Evolutionary conservation across 2,113 vertebrate species (phyloP).

Genomic region (Sorex araneus): DNA sequence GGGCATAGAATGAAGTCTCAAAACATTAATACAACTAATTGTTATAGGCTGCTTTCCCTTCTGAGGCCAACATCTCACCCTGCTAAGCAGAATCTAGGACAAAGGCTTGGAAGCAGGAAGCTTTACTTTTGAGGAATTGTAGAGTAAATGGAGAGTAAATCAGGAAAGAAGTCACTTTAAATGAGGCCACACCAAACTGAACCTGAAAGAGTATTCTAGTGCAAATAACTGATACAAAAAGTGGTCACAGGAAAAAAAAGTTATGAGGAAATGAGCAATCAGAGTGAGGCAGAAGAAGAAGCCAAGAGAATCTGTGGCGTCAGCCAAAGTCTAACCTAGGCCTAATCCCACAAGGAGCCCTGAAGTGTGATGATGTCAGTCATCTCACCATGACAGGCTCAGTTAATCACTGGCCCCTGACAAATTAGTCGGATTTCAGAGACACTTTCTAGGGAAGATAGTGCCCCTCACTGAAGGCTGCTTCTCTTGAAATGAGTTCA

Average conservation of each 20-base stretch:
- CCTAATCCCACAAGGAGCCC: neutral
- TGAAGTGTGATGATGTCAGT: neutral
- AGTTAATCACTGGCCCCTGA: neutral
- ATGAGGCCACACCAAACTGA: neutral
- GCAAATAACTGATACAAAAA: too few species aligned
- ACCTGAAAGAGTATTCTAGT: neutral
- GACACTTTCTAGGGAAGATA: neutral
- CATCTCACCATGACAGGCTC: neutral
- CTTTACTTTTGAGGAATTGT: neutral
- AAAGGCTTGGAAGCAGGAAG: neutral
- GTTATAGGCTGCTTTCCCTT: neutral
- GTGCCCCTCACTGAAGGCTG: neutral
- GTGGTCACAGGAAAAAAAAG: neutral
- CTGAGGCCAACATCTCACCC: neutral
- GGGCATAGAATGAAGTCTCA: neutral
- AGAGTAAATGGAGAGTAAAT: neutral
- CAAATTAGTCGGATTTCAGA: neutral
- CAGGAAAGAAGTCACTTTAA: neutral
- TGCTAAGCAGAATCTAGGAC: neutral
- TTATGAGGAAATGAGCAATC: neutral
- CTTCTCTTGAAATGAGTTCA: slow-evolving; percentile 4
- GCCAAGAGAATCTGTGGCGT: neutral
- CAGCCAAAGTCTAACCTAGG: neutral
- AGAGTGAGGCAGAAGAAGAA: neutral
- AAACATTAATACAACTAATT: neutral